Percentiles rank a stretch among this genome's conserved stretches.
phyloP scores from a whole-genome alignment of 1,140 invertebrate genomes.

The Pectinophora gossypiella region DNA sequence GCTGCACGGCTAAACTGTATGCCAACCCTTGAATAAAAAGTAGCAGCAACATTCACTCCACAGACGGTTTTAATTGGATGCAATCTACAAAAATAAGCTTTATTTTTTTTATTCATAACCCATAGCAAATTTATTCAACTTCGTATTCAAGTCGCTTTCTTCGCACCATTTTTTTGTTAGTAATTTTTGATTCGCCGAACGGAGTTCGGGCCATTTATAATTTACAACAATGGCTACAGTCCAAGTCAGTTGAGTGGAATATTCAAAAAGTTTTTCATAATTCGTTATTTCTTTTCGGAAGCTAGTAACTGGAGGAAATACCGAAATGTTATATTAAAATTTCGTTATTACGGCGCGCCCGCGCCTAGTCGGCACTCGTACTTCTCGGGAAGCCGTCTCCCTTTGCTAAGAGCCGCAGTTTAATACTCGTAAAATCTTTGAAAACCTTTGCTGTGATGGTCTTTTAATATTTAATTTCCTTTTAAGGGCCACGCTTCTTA shows the following conservation, averaged over 20 bases:
- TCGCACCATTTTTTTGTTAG: neutral
- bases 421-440: constrained; percentile 60
- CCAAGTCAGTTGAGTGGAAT: constrained; percentile 36
- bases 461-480: constrained; percentile 71
- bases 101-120: neutral
- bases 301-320: constrained; percentile 23
- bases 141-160: no score
- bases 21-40: constrained; percentile 31
- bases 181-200: neutral
- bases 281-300: constrained; percentile 24
- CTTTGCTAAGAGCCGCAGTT: constrained; percentile 43
- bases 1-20: constrained; percentile 23
- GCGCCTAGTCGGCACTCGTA: constrained; percentile 17
- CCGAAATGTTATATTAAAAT: constrained; percentile 62
- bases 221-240: constrained; percentile 31
- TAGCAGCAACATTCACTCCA: constrained; percentile 25
- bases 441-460: constrained; percentile 56
- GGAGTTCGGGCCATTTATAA: neutral
- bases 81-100: constrained; percentile 13
- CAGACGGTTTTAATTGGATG: constrained; percentile 44
- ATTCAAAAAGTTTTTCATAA: constrained; percentile 36
- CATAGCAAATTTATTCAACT: neutral
- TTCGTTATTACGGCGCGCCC: constrained; percentile 41
- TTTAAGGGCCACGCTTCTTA: constrained; percentile 34
- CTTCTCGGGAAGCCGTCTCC: constrained; percentile 27